Conservation (phyloP, 2,797 vertebrate genomes). For the Hemibagrus guttatus region DNA sequence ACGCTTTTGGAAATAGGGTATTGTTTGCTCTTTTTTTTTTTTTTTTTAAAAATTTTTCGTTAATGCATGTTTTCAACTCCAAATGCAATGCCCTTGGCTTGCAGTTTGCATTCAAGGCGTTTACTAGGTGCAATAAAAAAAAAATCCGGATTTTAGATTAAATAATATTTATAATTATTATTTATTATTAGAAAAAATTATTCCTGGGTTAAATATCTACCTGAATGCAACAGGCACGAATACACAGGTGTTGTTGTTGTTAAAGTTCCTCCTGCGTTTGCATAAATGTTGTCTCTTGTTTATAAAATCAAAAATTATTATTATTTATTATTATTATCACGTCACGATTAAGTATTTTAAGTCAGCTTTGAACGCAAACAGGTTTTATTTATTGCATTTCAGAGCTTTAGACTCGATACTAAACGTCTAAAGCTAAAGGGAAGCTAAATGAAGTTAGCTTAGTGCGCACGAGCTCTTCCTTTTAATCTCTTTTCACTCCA, state of each 20-base stretch:
- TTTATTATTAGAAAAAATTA: accelerated
- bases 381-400: neutral
- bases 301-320: neutral
- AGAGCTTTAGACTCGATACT: neutral
- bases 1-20: too few relatives aligned
- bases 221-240: neutral
- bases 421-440: neutral
- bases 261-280: neutral
- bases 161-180: neutral
- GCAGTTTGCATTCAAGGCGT: neutral
- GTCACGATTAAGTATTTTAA: too few relatives aligned
- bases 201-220: neutral
- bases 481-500: neutral
- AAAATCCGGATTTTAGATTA: neutral
- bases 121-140: neutral
- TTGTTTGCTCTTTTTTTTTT: neutral
- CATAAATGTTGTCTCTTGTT: too few relatives aligned
- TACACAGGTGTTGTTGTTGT: neutral
- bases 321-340: too few relatives aligned
- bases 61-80: too few relatives aligned
- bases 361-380: neutral
- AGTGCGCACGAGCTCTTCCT: neutral
- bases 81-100: neutral
- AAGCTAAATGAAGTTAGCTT: neutral
- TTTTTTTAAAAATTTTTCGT: too few relatives aligned